Percentiles rank a stretch among this genome's conserved stretches.
Evolutionary conservation across 2,888 invertebrate genomes (phyloP).

Genomic region (Melikaiella ostensackeni): DNA sequence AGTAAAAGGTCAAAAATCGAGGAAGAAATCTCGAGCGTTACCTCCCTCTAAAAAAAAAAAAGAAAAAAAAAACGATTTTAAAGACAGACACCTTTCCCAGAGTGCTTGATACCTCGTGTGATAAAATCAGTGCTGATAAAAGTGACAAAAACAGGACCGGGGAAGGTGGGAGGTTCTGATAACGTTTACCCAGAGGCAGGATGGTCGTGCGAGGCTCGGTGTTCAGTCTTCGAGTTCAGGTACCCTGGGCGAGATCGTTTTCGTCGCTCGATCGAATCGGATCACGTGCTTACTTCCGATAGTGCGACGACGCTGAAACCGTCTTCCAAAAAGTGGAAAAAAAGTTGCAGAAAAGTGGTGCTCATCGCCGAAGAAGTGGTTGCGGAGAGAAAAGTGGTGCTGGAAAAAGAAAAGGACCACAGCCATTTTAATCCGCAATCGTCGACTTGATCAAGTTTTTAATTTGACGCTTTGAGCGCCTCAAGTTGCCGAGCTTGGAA

Average conservation of each 20-base stretch:
- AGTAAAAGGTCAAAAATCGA: not conserved
- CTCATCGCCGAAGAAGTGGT: not conserved
- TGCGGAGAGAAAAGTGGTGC: constrained; percentile 42
- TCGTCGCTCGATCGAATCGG: constrained; percentile 40
- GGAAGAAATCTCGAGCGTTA: not conserved
- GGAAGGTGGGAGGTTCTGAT: constrained; percentile 65
- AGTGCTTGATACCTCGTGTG: constrained; percentile 1
- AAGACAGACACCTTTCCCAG: not conserved
- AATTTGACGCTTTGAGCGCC: constrained; percentile 66
- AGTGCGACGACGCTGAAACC: constrained; percentile 40
- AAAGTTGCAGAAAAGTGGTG: constrained; percentile 25
- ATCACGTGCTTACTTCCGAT: constrained; percentile 34
- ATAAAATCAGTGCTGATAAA: constrained; percentile 40
- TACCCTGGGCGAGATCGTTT: constrained; percentile 63
- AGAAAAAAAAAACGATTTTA: not conserved
- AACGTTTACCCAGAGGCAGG: constrained; percentile 70
- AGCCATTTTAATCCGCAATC: constrained; percentile 55
- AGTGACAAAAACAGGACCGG: constrained; percentile 42
- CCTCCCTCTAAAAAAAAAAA: not conserved
- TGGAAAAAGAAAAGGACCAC: constrained; percentile 41
- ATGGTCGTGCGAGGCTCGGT: constrained; percentile 65
- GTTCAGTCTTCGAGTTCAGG: constrained; percentile 69
- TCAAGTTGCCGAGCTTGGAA: constrained; percentile 58
- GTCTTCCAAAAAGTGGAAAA: constrained; percentile 9
- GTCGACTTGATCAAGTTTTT: constrained; percentile 66